Evolutionary conservation across 2,888 invertebrate genomes (phyloP).

Genomic region (Melanargia galathea): DNA sequence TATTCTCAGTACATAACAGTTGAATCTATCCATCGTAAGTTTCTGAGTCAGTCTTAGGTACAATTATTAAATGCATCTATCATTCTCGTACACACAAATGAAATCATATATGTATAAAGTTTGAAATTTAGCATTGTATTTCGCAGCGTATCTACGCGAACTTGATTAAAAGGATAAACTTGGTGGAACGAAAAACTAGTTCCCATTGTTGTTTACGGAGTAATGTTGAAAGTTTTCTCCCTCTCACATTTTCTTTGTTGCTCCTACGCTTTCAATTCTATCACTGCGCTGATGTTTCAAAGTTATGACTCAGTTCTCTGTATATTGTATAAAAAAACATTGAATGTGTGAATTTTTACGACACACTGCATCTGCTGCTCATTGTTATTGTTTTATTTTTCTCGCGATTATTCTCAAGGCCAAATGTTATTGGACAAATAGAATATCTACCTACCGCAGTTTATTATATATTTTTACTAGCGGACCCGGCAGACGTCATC

Average conservation of each 20-base stretch:
- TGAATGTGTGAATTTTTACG: neutral
- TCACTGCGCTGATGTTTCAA: slow-evolving; percentile 15
- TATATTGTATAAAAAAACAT: neutral
- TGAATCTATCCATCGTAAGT: too few relatives aligned
- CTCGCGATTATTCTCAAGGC: neutral
- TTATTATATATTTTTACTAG: too few relatives aligned
- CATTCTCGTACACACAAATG: neutral
- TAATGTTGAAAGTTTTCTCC: slow-evolving; percentile 27
- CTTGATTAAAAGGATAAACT: slow-evolving; percentile 35
- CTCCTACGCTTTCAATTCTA: slow-evolving; percentile 27
- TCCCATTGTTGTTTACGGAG: slow-evolving; percentile 30
- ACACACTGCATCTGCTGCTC: too few relatives aligned
- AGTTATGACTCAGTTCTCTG: slow-evolving; percentile 19
- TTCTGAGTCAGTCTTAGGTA: too few relatives aligned
- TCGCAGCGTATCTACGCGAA: slow-evolving; percentile 20
- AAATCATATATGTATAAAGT: slow-evolving; percentile 27
- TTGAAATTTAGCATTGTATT: slow-evolving; percentile 25
- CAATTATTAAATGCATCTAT: too few relatives aligned
- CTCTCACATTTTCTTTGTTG: slow-evolving; percentile 29
- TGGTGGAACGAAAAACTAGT: slow-evolving; percentile 29
- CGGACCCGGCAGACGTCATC: too few relatives aligned
- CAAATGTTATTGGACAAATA: neutral
- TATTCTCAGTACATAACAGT: too few relatives aligned
- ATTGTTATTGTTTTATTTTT: slow-evolving; percentile 6
- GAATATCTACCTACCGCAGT: too few relatives aligned